A percentile compares a stretch with the other conserved stretches of the same genome.
Evolutionary conservation across 2,888 invertebrate species (phyloP).

Genomic region (Lasioglossum morio): DNA sequence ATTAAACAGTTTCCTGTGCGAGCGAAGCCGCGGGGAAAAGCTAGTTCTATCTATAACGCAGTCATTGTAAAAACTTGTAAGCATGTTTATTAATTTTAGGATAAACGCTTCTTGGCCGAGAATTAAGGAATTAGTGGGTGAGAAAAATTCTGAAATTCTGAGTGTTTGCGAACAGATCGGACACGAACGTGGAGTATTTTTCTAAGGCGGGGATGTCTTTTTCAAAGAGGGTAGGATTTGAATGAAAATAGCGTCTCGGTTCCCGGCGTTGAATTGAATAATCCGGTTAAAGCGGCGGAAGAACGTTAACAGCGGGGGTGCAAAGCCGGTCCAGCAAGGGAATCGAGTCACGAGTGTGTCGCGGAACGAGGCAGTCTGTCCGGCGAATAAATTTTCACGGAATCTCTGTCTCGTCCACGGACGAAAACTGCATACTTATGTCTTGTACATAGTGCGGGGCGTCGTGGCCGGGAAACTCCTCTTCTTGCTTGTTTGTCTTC

Average conservation of each 20-base stretch:
- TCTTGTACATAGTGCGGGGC: slow-evolving; percentile 52
- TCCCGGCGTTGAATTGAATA: not conserved
- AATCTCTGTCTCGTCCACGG: slow-evolving; percentile 47
- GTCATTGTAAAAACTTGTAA: not conserved
- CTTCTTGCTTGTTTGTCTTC: slow-evolving; percentile 65
- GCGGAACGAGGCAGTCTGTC: slow-evolving; percentile 30
- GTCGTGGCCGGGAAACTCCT: slow-evolving; percentile 50
- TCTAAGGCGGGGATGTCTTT: not conserved
- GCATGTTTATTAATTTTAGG: not conserved
- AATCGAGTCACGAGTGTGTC: slow-evolving; percentile 60
- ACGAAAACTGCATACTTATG: slow-evolving; percentile 71
- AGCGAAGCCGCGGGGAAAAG: too few relatives aligned
- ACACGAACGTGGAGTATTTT: not conserved
- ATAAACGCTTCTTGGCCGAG: not conserved
- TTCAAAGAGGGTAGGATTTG: not conserved
- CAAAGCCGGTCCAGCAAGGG: slow-evolving; percentile 7
- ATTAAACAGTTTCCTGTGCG: too few relatives aligned
- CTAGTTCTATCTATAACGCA: not conserved
- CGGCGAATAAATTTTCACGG: slow-evolving; percentile 66
- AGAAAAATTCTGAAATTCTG: not conserved
- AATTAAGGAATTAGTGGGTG: not conserved
- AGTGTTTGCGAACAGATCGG: not conserved
- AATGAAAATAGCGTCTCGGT: not conserved
- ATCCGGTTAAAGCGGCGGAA: slow-evolving; percentile 10
- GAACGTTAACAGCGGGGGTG: slow-evolving; percentile 19